These are phyloP conservation scores for Microplitis mediator DNA, from an alignment of 1,140 invertebrate species.

Conservation along the genomic window DNA sequence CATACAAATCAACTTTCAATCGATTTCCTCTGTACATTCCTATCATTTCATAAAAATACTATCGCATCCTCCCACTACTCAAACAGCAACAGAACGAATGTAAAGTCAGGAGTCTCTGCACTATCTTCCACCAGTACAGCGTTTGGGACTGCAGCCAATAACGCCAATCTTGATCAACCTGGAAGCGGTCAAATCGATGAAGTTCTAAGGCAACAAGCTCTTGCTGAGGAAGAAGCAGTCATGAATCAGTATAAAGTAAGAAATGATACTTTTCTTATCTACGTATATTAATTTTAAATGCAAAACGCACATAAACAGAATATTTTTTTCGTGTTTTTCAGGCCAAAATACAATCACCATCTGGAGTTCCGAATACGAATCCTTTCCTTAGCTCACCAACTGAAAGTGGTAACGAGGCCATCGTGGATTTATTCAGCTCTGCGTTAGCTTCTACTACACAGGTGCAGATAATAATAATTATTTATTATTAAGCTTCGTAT, in stretches of 20 bases:
- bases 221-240: conserved; percentile 93
- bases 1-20: conserved; percentile 23
- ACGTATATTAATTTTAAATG: background rate
- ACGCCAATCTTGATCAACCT: conserved; percentile 71
- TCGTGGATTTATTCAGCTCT: conserved; percentile 79
- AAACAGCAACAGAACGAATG: conserved; percentile 82
- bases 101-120: conserved; percentile 87
- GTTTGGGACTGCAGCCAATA: conserved; percentile 81
- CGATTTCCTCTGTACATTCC: conserved; percentile 17
- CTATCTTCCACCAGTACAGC: conserved; percentile 87
- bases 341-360: conserved; percentile 81
- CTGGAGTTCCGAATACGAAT: conserved; percentile 76
- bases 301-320: background rate
- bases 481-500: background rate
- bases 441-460: conserved; percentile 60
- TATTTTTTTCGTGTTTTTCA: conserved; percentile 40
- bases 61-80: conserved; percentile 53
- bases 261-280: conserved; percentile 18
- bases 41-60: conserved; percentile 42
- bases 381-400: conserved; percentile 78
- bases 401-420: conserved; percentile 67
- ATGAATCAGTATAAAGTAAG: conserved; percentile 94
- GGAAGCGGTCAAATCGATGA: conserved; percentile 83
- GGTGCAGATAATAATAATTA: conserved; percentile 38
- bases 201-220: conserved; percentile 79